Conservation (phyloP, 64 coral and sea anemone species). For the Stylophora pistillata region DNA sequence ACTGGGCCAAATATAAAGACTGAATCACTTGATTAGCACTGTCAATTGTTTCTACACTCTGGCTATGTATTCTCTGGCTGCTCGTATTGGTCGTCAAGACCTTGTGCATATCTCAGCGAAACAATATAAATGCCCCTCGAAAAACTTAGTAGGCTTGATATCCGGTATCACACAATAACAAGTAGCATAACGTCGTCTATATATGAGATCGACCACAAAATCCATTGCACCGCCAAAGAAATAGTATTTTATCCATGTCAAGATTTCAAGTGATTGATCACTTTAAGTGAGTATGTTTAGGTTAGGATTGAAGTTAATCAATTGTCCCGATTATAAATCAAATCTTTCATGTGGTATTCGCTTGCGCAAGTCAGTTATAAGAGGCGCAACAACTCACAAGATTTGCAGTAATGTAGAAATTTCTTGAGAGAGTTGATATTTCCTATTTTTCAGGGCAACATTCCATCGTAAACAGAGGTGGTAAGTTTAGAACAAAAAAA, state of each 20-base stretch:
- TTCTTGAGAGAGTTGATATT: neutral
- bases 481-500: neutral
- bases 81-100: too few relatives aligned
- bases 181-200: neutral
- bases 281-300: neutral
- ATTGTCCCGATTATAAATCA: neutral
- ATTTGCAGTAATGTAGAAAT: neutral
- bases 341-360: neutral
- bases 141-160: too few relatives aligned
- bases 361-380: neutral
- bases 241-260: slow-evolving; percentile 17
- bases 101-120: too few relatives aligned
- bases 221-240: neutral
- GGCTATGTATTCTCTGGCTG: too few relatives aligned
- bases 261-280: slow-evolving; percentile 1
- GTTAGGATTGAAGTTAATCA: neutral
- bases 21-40: too few relatives aligned
- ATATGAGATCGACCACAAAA: neutral
- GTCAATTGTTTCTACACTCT: too few relatives aligned
- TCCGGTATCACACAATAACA: neutral
- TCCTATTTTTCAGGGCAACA: neutral
- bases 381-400: neutral
- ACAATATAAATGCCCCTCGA: too few relatives aligned
- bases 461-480: neutral
- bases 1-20: too few relatives aligned